These are phyloP conservation scores for Podarcis raffonei DNA, from an alignment of 2,113 vertebrate genomes.

Conservation along the genomic window DNA sequence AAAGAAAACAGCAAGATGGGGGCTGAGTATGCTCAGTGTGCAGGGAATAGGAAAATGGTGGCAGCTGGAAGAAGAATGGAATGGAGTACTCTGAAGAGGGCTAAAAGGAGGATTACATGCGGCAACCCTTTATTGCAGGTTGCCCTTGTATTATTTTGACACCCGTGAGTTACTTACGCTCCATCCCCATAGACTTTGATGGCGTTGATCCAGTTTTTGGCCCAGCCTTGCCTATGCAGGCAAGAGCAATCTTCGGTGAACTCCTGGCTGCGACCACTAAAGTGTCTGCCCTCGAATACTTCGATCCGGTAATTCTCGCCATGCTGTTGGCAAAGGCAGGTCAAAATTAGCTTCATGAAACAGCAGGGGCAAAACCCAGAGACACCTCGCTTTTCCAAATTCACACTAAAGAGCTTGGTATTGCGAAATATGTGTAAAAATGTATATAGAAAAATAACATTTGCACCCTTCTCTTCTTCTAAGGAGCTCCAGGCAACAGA, in stretches of 20 bases:
- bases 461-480: neutral
- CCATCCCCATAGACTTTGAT: conserved; percentile 89
- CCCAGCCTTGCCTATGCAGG: conserved; percentile 87
- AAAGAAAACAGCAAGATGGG: no score
- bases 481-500: neutral
- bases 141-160: neutral
- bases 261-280: conserved; percentile 87
- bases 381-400: neutral
- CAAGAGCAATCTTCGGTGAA: conserved; percentile 88
- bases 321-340: conserved; percentile 70
- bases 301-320: conserved; percentile 90
- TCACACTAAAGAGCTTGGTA: neutral
- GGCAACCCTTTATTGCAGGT: no score
- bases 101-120: no score
- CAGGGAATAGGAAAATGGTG: no score
- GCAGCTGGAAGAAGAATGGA: no score
- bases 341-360: neutral
- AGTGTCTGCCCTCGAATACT: conserved; percentile 87
- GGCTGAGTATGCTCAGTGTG: no score
- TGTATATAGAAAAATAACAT: neutral
- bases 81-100: no score
- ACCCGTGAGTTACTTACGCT: conserved; percentile 78
- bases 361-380: neutral
- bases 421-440: neutral
- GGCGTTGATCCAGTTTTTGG: conserved; percentile 87